phyloP scores from a whole-genome alignment of 2,113 vertebrate species.

The Shinisaurus crocodilurus region DNA sequence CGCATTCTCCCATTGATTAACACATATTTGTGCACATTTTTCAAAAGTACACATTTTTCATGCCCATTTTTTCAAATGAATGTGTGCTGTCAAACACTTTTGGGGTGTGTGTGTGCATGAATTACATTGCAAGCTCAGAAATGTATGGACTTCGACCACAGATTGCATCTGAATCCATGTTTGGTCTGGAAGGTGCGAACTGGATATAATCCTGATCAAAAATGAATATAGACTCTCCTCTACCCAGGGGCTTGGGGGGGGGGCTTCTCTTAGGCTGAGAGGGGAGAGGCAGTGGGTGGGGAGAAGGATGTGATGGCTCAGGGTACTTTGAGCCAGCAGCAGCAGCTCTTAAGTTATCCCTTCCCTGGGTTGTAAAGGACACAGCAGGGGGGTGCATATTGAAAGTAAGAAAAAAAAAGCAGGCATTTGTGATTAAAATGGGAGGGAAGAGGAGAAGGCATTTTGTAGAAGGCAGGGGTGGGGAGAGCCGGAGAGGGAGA shows the following conservation, averaged over 20 bases:
- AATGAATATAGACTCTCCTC: neutral
- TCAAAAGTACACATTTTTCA: too few species aligned
- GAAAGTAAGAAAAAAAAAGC: neutral
- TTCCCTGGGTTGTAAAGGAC: neutral
- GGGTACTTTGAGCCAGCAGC: neutral
- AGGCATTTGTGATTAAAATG: slow-evolving; percentile 2
- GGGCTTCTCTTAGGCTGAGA: neutral
- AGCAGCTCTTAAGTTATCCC: neutral
- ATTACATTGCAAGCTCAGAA: too few species aligned
- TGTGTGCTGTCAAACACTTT: too few species aligned
- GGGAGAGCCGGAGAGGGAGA: neutral
- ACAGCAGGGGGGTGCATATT: neutral
- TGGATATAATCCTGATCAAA: too few species aligned
- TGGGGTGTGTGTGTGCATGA: too few species aligned
- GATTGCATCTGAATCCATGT: too few species aligned
- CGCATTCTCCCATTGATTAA: too few species aligned
- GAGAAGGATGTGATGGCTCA: neutral
- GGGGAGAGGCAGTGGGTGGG: neutral
- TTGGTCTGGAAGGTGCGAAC: too few species aligned
- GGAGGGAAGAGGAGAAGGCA: neutral
- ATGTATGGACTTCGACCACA: too few species aligned
- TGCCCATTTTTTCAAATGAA: too few species aligned
- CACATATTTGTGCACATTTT: too few species aligned
- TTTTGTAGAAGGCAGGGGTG: neutral
- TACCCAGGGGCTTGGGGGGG: neutral